Base-by-base conservation (phyloP, 2,888 invertebrate genomes). In the Sceliomorpha sp. region DNA sequence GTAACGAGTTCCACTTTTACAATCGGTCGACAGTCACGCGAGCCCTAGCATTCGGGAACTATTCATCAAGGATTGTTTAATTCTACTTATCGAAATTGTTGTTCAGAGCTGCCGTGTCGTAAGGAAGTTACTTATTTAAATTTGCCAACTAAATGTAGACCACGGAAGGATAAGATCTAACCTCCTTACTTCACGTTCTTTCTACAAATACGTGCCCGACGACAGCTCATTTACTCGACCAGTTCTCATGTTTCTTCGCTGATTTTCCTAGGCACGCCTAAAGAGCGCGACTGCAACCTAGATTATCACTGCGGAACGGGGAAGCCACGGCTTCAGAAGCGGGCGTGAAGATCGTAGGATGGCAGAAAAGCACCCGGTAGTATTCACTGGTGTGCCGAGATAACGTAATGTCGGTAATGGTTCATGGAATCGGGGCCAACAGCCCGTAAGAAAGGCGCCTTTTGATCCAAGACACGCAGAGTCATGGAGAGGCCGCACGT, bases 331-430 rank as follows among this genome's bases (percentile, higher is more conserved):
- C n/a, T n/a, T n/a, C n/a, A n/a, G n/a, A n/a, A n/a, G n/a, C n/a
- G n/a, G n/a, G n/a, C n/a, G n/a, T n/a, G 47, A 20, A 48, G 24
- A 17, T 24, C 17, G 31, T 6, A 36, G 27, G 24, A 42, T 24
- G 44, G 63, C 15, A 13, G 53, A 44, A 70, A 50, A 67, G 53
- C 44, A 51, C 36, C 44, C 71, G 78, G 77, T 80, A 77, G 66
- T 73, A 78, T 80, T 78, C 71, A 71, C 51, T 39, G 66, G 55
- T 44, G 24, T 32, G 40, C 24, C 56, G 56, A 75, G 80, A 80
- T 79, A 79, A 77, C 67, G 74, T 75, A 74, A 80, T 74, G 76
- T 74, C 68, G 64, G 75, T 72, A 73, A 78, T 75, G 72, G 71
- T 67, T 74, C 75, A 73, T 75, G 64, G 73, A 37, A 75, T 73